These are phyloP conservation scores for Creontiades dilutus DNA, from an alignment of 2,888 invertebrate species.

Conservation along the genomic window DNA sequence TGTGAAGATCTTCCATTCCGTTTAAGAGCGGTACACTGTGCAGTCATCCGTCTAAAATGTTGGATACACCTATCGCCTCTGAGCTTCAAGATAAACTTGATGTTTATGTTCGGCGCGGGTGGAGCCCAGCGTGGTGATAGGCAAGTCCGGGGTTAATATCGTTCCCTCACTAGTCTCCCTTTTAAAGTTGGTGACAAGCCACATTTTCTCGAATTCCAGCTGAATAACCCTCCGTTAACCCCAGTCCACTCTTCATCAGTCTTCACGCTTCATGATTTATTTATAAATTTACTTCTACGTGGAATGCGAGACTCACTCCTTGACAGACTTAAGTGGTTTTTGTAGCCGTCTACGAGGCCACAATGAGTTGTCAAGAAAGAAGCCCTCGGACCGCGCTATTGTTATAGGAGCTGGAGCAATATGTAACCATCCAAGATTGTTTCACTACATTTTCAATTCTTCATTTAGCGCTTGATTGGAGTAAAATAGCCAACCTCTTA, in stretches of 20 bases:
- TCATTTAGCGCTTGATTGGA: too few species aligned
- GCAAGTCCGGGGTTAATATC: constrained; percentile 19
- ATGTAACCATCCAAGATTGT: neutral
- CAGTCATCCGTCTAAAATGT: constrained; percentile 1
- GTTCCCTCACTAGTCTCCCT: constrained; percentile 31
- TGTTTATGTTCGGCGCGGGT: constrained; percentile 8
- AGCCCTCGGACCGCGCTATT: neutral
- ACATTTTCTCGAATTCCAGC: constrained; percentile 37
- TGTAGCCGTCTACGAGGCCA: neutral
- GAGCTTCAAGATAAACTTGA: constrained; percentile 1
- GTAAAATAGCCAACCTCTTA: too few species aligned
- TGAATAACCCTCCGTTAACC: constrained; percentile 16
- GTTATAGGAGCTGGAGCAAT: neutral
- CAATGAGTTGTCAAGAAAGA: constrained; percentile 24
- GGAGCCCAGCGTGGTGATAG: neutral
- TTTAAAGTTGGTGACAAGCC: constrained; percentile 35
- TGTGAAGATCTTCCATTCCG: constrained; percentile 36
- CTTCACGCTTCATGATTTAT: neutral
- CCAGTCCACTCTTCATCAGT: constrained; percentile 13
- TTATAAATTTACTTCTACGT: constrained; percentile 32
- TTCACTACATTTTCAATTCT: neutral
- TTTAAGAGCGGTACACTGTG: neutral
- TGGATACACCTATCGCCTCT: neutral
- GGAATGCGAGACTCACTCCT: neutral
- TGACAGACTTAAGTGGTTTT: neutral